Evolutionary conservation across 2,113 vertebrate genomes (phyloP).

Genomic region (Antechinus stuartii): DNA sequence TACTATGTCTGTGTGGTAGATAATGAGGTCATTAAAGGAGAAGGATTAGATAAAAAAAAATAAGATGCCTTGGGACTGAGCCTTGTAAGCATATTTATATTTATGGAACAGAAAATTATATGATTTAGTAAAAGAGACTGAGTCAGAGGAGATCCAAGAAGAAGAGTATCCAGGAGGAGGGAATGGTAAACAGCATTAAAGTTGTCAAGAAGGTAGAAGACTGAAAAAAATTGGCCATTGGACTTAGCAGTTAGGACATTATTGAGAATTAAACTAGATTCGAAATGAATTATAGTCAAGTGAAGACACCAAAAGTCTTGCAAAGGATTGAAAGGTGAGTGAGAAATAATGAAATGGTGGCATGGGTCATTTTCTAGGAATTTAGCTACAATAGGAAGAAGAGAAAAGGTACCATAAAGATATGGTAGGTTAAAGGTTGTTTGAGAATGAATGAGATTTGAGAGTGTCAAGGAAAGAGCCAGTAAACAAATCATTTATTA

Average conservation of each 20-base stretch:
- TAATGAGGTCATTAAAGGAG: neutral
- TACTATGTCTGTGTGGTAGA: neutral
- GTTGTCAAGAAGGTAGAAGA: neutral
- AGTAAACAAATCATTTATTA: neutral
- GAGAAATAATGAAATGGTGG: neutral
- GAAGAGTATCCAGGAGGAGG: neutral
- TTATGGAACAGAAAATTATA: neutral
- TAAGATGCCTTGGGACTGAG: neutral
- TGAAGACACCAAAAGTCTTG: neutral
- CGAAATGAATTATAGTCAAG: neutral
- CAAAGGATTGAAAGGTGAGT: neutral
- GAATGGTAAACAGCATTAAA: neutral
- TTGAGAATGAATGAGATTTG: neutral
- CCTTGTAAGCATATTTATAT: neutral
- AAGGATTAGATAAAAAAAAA: neutral
- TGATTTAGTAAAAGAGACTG: neutral
- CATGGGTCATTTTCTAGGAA: neutral
- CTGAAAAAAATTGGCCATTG: neutral
- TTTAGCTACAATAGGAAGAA: neutral
- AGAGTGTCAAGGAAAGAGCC: neutral
- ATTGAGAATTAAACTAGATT: neutral
- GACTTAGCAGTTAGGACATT: neutral
- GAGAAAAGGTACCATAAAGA: neutral
- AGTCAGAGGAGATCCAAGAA: neutral
- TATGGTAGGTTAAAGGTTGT: neutral